Evolutionary conservation across 2,888 invertebrate genomes (phyloP), one percentile per base, ranked within the genome.

Genomic region (Cosmopolites sordidus): DNA sequence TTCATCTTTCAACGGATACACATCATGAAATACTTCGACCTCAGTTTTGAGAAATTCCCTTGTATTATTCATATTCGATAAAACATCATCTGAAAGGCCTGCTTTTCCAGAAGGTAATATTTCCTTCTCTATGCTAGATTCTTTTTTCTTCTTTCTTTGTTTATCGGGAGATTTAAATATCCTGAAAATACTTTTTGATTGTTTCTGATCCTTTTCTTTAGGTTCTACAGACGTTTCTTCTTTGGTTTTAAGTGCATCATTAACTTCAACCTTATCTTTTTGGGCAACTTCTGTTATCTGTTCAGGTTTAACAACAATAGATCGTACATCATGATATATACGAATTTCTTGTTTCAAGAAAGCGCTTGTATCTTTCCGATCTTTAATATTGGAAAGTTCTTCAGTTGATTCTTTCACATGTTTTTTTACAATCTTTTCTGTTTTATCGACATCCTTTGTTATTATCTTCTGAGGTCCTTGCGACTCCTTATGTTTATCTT

Each of bases 51-150:
- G 30, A 47, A 67, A 68, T 0, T 64, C 60, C 2, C 62, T 54
- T 1, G 66, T 62, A 17, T 66, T 63, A 6, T 64, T 66, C 62
- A 69, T 69, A 27, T 64, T 49, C 58, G 61, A 56, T 14, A 67
- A 53, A 8, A 61, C 62, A 30, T 63, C 58, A 45, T 66, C 60
- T 38, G 66, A 66, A 30, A 66, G 40, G 33, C 65, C 62, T 15
- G 64, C 58, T 48, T 64, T 14, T 37, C 11, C 37, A 37, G 37
- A 8, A n/a, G 37, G n/a, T 12, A 37, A 12, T 9, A 49, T 1
- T 17, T 61, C 59, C 22, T 59, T 60, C 18, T 61, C 60, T 6
- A 48, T 16, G 12, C 39, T 41, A 9, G 18, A 42, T 16, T 27
- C 38, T 27, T 37, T 16, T 17, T 45, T 41, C 16, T 56, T 45